Evolutionary conservation across 2,888 invertebrate genomes (phyloP), one percentile per base, ranked within the genome.

Genomic region (Cyclophora punctaria): DNA sequence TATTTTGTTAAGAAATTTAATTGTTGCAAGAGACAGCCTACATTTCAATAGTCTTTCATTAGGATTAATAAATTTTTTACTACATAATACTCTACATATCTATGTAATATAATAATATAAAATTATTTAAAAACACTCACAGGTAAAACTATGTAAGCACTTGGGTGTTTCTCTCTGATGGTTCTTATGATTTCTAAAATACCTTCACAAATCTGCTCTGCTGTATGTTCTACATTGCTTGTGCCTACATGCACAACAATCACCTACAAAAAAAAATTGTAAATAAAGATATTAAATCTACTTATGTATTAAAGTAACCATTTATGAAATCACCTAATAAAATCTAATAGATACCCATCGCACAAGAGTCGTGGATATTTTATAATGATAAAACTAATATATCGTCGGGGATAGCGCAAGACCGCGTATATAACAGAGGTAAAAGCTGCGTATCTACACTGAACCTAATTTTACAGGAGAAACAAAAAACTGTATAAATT

Each of bases 181-280:
- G 90, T 90, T 66, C 90, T 87, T 51, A 96, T 91, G 69, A 96
- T 94, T 82, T 93, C 93, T 70, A 93, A 71, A 58, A 98, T 93
- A 20, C 96, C 97, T 64, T 93, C 94, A 52, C 92, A 90, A 47
- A 97, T 92, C 84, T 97, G 91, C 64, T 94, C 93, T n/a, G 96
- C 91, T 40, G 93, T 90, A 76, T 96, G 91, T 48, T 90, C 90
- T 74, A 94, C 91, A 87, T 98, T 97, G 78, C 96, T 97, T 53
- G 97, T 96, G 53, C 98, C 97, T 57, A 95, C 94, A 79, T 95
- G 92, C 48, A 98, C 82, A 50, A 97, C 96, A 66, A 97, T 92
- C 35, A 94, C 94, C 95, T 96, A 73, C 73, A 75, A 74, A 45
- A 60, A 48, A 52, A 49, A 37, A 46, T 46, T 41, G 44, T n/a